Conservation (phyloP, 2,797 vertebrate genomes). For the Tinamus major region DNA sequence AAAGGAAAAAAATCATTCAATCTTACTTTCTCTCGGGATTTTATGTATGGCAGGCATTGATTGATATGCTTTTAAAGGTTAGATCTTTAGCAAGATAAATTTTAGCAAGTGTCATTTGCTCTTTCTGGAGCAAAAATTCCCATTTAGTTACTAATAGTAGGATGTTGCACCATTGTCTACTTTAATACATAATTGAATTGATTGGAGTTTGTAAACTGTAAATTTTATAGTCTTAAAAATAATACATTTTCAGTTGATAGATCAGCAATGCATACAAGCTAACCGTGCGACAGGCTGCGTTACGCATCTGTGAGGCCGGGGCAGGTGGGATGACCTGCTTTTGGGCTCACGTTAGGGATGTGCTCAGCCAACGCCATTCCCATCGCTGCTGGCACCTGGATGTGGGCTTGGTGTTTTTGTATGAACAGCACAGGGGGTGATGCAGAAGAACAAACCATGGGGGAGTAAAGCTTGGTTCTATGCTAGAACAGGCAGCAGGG, state of each 20-base stretch:
- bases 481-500: background rate
- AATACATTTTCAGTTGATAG: conserved; percentile 21
- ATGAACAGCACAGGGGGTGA: background rate
- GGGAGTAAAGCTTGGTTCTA: background rate
- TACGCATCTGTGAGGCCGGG: background rate
- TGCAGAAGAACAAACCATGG: background rate
- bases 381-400: background rate
- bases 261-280: background rate
- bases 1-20: background rate
- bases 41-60: background rate
- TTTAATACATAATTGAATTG: background rate
- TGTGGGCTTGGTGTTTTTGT: background rate
- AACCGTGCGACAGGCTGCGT: background rate
- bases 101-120: background rate
- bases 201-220: background rate
- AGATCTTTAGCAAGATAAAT: background rate
- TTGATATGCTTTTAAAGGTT: background rate
- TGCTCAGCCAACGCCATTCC: background rate
- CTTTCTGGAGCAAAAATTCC: background rate
- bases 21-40: background rate
- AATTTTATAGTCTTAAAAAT: conserved; percentile 10
- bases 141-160: background rate
- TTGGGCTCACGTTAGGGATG: background rate
- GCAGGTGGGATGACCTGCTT: background rate
- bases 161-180: background rate